Conservation (phyloP, 2,797 vertebrate species). For the Miopithecus talapoin region DNA sequence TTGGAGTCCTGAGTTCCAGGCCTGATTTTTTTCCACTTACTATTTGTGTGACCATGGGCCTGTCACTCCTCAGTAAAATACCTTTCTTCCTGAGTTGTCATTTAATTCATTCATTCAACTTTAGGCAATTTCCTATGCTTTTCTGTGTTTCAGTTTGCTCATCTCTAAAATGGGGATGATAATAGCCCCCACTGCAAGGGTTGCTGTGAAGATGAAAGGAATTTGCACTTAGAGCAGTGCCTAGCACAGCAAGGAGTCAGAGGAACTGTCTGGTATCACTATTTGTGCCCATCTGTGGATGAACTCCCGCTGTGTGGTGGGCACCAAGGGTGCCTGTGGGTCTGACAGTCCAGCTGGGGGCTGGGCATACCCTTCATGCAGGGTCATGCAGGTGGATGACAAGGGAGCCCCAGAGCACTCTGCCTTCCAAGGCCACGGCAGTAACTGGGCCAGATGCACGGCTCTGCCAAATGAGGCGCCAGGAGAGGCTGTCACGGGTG, state of each 20-base stretch:
- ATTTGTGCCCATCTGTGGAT: fast-evolving
- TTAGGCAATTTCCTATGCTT: neutral
- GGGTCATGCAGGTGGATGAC: neutral
- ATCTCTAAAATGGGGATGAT: neutral
- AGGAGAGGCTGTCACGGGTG: neutral
- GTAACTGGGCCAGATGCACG: neutral
- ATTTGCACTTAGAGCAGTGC: neutral
- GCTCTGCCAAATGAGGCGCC: constrained; percentile 35
- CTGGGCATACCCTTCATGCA: neutral
- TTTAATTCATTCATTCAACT: neutral
- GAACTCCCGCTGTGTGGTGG: neutral
- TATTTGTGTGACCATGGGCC: neutral
- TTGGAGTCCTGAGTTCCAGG: neutral
- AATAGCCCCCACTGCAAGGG: neutral
- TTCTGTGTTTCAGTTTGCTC: neutral
- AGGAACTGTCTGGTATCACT: neutral
- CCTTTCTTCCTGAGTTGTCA: neutral
- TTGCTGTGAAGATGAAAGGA: neutral
- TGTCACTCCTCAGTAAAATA: neutral
- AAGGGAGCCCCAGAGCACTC: neutral
- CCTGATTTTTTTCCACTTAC: neutral
- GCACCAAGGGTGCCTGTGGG: neutral
- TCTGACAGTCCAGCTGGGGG: neutral
- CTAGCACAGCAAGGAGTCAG: neutral
- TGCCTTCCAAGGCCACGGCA: neutral